Evolutionary conservation across 1,140 invertebrate genomes (phyloP).

Genomic region (Stenopsyche tienmushanensis): DNA sequence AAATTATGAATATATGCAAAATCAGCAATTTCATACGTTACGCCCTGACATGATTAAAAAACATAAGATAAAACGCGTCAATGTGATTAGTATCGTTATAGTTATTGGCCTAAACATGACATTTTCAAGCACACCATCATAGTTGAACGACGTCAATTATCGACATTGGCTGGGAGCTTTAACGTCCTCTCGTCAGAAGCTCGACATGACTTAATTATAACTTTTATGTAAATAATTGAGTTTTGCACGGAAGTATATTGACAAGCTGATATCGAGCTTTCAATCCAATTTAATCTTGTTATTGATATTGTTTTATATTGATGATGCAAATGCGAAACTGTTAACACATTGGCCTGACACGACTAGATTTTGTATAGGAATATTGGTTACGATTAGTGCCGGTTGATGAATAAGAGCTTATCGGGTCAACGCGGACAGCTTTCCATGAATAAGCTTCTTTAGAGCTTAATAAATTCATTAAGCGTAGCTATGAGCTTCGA

Average conservation of each 20-base stretch:
- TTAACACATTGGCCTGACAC: background rate
- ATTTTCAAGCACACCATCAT: too few species aligned
- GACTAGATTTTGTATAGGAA: background rate
- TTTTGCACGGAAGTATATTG: background rate
- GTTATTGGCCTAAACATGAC: too few species aligned
- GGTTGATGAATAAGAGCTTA: background rate
- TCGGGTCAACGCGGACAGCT: background rate
- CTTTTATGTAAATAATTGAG: background rate
- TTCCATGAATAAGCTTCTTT: background rate
- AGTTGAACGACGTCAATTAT: background rate
- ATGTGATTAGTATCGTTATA: too few species aligned
- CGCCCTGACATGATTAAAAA: too few species aligned
- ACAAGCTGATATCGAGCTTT: background rate
- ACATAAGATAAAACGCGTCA: too few species aligned
- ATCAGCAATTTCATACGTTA: too few species aligned
- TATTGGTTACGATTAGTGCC: background rate
- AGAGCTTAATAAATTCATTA: too few species aligned
- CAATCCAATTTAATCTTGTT: background rate
- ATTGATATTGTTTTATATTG: background rate
- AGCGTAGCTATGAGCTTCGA: background rate
- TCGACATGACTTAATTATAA: background rate
- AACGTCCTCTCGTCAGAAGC: background rate
- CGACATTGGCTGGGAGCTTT: background rate
- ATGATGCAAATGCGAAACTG: background rate
- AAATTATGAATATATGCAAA: too few species aligned